Percentiles rank a stretch among this genome's conserved stretches.
Conservation (phyloP, 1,140 invertebrate genomes). For the Zelostemma sp. region DNA sequence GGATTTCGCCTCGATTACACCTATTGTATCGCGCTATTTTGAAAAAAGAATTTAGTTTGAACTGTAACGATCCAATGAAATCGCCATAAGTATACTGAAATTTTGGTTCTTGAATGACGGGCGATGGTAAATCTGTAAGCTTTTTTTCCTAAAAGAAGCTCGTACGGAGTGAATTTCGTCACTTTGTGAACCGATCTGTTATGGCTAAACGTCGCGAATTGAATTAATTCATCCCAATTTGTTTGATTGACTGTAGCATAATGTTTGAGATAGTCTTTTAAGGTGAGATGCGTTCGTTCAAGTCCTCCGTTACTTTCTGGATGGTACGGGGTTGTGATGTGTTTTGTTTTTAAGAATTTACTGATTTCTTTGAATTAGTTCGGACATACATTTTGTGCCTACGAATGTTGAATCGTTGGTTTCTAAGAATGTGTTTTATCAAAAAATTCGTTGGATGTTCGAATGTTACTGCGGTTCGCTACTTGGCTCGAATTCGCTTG, state of each 20-base stretch:
- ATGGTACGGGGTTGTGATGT: slow-evolving; percentile 31
- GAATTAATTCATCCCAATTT: slow-evolving; percentile 57
- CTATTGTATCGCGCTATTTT: slow-evolving; percentile 51
- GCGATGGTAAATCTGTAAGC: slow-evolving; percentile 3
- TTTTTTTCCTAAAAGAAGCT: slow-evolving; percentile 24
- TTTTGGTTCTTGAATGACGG: no score
- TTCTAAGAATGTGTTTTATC: no score
- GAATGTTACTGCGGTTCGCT: no score
- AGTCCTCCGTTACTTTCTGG: slow-evolving; percentile 58
- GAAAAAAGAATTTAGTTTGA: slow-evolving; percentile 49
- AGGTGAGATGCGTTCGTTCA: slow-evolving; percentile 57
- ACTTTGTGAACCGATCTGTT: slow-evolving; percentile 46
- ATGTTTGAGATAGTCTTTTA: slow-evolving; percentile 47
- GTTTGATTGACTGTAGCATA: slow-evolving; percentile 33
- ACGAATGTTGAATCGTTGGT: no score
- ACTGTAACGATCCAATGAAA: slow-evolving; percentile 49
- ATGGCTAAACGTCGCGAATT: slow-evolving; percentile 33
- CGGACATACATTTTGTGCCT: no score
- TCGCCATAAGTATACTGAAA: slow-evolving; percentile 49
- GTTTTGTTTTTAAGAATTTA: slow-evolving; percentile 20
- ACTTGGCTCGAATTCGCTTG: no score
- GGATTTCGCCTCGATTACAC: slow-evolving; percentile 26
- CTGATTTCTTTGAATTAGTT: slow-evolving; percentile 17
- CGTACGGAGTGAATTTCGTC: slow-evolving; percentile 43
- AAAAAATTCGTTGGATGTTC: no score